Evolutionary conservation across 2,113 vertebrate species (phyloP).

Genomic region (Cariama cristata): DNA sequence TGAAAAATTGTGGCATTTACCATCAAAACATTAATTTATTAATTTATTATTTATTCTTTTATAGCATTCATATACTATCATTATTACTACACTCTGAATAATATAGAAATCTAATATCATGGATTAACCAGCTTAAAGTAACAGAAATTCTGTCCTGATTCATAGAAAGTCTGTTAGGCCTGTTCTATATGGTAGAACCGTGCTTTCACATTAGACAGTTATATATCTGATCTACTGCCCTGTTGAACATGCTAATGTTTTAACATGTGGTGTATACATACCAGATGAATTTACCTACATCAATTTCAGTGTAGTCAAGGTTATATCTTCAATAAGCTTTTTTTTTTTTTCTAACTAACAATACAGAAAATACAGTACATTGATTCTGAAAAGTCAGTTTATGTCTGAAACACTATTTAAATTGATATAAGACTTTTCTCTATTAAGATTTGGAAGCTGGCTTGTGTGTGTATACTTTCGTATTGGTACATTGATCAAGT

Average conservation of each 20-base stretch:
- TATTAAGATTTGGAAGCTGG: neutral
- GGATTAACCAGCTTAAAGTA: neutral
- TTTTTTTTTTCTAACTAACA: neutral
- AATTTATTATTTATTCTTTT: neutral
- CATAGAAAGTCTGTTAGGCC: neutral
- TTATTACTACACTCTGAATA: neutral
- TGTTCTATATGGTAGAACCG: accelerated
- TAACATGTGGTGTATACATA: neutral
- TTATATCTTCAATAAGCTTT: neutral
- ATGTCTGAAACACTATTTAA: neutral
- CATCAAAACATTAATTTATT: neutral
- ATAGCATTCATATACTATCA: neutral
- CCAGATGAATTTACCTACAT: neutral
- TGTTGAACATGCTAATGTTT: neutral
- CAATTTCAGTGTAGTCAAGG: neutral
- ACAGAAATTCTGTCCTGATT: neutral
- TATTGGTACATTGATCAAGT: neutral
- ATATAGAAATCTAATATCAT: neutral
- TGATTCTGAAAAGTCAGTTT: neutral
- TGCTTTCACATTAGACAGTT: neutral
- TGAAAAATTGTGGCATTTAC: neutral
- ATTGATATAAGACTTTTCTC: neutral
- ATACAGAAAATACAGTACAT: neutral
- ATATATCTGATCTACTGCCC: neutral
- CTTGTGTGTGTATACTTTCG: neutral